These are phyloP conservation scores for Zaprionus nigranus DNA, from an alignment of 1,140 invertebrate genomes.

Conservation along the genomic window DNA sequence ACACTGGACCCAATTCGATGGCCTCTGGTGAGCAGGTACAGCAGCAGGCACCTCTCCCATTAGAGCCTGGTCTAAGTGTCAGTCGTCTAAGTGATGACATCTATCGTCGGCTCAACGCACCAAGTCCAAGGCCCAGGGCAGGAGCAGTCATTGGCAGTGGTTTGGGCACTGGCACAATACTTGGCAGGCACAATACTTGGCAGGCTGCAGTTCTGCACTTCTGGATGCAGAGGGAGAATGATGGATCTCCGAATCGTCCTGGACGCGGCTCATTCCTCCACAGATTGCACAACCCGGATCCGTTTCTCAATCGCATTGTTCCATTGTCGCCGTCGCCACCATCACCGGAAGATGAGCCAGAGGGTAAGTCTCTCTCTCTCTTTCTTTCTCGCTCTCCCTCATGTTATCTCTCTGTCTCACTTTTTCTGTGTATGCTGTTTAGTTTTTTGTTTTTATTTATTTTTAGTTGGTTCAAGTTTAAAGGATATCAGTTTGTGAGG, in stretches of 20 bases:
- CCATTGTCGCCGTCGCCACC: too few species aligned
- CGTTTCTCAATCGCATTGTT: too few species aligned
- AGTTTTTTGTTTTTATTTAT: too few species aligned
- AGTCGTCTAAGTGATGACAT: slow-evolving; percentile 94
- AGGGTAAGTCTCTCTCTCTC: too few species aligned
- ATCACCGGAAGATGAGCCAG: too few species aligned
- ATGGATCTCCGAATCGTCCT: not conserved
- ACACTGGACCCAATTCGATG: slow-evolving; percentile 93
- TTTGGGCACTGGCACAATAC: not conserved
- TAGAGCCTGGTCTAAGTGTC: slow-evolving; percentile 91
- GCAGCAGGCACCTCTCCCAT: slow-evolving; percentile 87
- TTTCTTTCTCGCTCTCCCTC: too few species aligned
- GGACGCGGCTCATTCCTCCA: not conserved
- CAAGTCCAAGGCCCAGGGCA: slow-evolving; percentile 5
- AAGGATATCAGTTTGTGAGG: too few species aligned
- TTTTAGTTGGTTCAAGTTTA: too few species aligned
- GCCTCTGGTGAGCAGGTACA: slow-evolving; percentile 87
- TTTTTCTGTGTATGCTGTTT: too few species aligned
- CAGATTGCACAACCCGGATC: not conserved
- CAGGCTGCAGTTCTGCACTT: slow-evolving; percentile 46
- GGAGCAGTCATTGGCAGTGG: not conserved
- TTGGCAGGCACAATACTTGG: slow-evolving; percentile 26
- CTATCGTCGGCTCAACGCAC: slow-evolving; percentile 89
- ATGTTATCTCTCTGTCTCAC: too few species aligned
- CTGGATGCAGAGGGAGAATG: slow-evolving; percentile 20